These are phyloP conservation scores for Sminthopsis crassicaudata DNA, from an alignment of 2,113 vertebrate genomes.

Conservation along the genomic window DNA sequence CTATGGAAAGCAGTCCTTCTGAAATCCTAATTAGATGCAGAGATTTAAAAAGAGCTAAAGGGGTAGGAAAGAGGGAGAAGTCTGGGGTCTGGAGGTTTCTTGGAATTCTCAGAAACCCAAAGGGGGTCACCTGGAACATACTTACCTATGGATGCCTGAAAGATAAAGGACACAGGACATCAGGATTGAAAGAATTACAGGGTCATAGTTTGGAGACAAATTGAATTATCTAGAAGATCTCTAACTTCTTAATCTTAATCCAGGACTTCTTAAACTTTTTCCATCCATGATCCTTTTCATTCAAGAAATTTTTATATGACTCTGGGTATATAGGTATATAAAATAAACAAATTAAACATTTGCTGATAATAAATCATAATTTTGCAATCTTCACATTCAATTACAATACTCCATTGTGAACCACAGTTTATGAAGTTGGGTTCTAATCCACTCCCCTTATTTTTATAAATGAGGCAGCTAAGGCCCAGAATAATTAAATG, in stretches of 20 bases:
- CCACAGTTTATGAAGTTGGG: too few species aligned
- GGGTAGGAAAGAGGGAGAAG: too few species aligned
- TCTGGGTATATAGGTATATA: too few species aligned
- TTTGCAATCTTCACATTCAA: too few species aligned
- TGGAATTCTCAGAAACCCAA: neutral
- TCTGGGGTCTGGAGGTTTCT: too few species aligned
- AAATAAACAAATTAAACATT: too few species aligned
- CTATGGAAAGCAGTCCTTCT: slow-evolving; percentile 42
- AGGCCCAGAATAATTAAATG: neutral
- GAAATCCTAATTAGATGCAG: slow-evolving; percentile 23
- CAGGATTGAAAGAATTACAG: neutral
- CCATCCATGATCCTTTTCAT: too few species aligned
- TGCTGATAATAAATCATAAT: too few species aligned
- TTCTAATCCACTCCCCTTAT: neutral
- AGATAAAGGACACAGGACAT: neutral
- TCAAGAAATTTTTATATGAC: too few species aligned
- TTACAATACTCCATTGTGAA: too few species aligned
- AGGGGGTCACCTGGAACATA: neutral
- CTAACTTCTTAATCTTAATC: too few species aligned
- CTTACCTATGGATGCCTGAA: neutral
- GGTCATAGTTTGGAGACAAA: neutral
- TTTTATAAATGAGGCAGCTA: neutral
- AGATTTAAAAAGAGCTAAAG: neutral
- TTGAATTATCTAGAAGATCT: neutral
- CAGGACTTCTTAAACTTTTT: too few species aligned